phyloP scores from a whole-genome alignment of 1,140 invertebrate species.

The Penaeus japonicus region DNA sequence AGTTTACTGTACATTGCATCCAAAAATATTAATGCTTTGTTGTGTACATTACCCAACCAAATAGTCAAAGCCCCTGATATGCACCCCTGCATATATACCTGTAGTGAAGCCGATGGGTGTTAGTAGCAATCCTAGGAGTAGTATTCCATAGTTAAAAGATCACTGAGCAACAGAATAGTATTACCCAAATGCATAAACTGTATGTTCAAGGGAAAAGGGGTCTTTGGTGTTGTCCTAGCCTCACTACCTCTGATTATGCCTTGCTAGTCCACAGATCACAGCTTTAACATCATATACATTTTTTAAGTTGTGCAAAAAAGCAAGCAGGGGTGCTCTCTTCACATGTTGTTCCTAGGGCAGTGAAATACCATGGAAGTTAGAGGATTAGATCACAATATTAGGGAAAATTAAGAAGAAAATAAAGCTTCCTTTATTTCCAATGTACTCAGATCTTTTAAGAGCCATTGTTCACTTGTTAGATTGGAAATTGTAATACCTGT shows the following conservation, averaged over 20 bases:
- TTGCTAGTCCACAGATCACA: constrained; percentile 48
- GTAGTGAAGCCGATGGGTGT: constrained; percentile 25
- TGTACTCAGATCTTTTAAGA: too few species aligned
- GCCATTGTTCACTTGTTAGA: too few species aligned
- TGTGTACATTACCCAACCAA: constrained; percentile 11
- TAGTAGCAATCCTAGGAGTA: constrained; percentile 25
- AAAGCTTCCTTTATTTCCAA: constrained; percentile 32
- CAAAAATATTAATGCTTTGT: neutral
- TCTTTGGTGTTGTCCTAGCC: constrained; percentile 39
- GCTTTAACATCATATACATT: constrained; percentile 44
- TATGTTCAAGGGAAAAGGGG: constrained; percentile 15
- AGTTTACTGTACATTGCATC: neutral
- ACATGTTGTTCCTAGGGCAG: constrained; percentile 27
- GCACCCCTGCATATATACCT: constrained; percentile 48
- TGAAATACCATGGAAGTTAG: constrained; percentile 25
- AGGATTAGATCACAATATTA: constrained; percentile 27
- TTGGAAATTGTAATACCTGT: too few species aligned
- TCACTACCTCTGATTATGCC: constrained; percentile 51
- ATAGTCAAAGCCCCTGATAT: constrained; percentile 16
- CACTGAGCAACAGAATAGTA: constrained; percentile 22
- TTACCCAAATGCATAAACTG: constrained; percentile 36
- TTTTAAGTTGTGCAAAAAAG: constrained; percentile 20
- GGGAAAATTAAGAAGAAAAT: constrained; percentile 27
- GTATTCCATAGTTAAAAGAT: constrained; percentile 11
- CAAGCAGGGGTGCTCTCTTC: constrained; percentile 24